Evolutionary conservation across 1,140 invertebrate genomes (phyloP), one percentile per base, ranked within the genome.

Genomic region (Bathynomus jamesi): DNA sequence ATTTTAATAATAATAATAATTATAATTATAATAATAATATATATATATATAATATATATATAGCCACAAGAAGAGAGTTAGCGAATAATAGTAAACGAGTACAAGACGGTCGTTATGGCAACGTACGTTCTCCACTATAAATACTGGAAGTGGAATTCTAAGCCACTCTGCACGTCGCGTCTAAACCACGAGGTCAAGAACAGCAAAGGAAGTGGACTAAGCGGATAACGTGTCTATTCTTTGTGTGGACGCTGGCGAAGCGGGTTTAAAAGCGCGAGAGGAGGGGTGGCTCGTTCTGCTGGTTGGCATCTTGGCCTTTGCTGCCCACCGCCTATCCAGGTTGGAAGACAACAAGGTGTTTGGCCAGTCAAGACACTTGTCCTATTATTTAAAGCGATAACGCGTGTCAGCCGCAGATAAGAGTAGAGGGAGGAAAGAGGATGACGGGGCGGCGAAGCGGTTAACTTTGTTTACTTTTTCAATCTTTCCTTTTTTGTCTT

Each of bases 301-400:
- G 40, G 11, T 53, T 53, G 40, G 40, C 40, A 53, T 53, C 21
- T 11, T 53, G 40, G 40, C 40, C 40, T 53, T 53, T 53, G 21
- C 40, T 53, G 40, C 40, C 40, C 40, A 53, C 40, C 40, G 40
- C 40, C 40, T 53, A 53, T 53, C 21, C 40, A 11, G 13, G 21
- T 53, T 53, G 21, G 40, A 53, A 53, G 67, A 73, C 71, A 63
- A 73, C 71, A 73, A 73, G 71, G 71, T 73, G 71, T 73, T 73
- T 73, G 71, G 71, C 71, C 67, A 73, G 71, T 73, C 71, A 73
- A 73, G 71, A 73, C 71, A 73, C 71, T 73, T 73, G 71, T 73
- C 71, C 71, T 73, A 73, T 73, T 73, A 73, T 73, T 73, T 73
- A 73, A 73, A 73, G 61, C 65, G 71, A 73, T 73, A 73, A 67